Percentiles rank a stretch among this genome's conserved stretches.
These are phyloP conservation scores for Ceyx cyanopectus DNA, from an alignment of 2,113 vertebrate species.

Conservation along the genomic window DNA sequence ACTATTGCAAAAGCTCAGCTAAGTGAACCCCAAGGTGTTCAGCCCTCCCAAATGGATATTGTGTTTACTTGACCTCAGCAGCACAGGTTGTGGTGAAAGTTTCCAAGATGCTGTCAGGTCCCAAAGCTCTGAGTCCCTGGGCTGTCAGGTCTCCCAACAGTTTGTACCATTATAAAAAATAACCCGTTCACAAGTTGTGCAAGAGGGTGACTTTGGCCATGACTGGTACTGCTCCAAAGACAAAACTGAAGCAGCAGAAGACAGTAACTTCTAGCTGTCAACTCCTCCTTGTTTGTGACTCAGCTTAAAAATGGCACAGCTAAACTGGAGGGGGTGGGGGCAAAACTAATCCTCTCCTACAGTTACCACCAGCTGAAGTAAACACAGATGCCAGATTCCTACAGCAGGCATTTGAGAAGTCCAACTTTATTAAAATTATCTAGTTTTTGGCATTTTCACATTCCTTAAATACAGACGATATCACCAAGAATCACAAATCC, in stretches of 20 bases:
- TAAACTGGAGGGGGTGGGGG: background rate
- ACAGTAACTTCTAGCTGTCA: background rate
- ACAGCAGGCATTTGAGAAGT: background rate
- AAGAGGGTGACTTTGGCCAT: background rate
- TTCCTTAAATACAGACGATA: background rate
- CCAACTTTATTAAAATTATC: background rate
- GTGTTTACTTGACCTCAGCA: background rate
- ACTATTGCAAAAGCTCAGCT: background rate
- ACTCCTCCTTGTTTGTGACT: background rate
- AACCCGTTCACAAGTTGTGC: accelerated
- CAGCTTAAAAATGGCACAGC: background rate
- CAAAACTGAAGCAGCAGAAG: background rate
- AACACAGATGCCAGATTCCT: background rate
- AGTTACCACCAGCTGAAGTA: background rate
- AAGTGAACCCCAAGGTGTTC: background rate
- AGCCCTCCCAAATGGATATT: background rate
- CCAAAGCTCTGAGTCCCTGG: background rate
- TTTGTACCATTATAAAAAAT: background rate
- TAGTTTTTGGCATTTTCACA: background rate
- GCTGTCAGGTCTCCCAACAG: background rate
- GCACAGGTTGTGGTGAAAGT: background rate
- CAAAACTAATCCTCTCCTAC: background rate
- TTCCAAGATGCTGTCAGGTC: background rate
- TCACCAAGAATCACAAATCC: background rate
- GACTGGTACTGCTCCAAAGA: background rate